These are phyloP conservation scores for Naso thynnoides DNA, from an alignment of 2,797 vertebrate species.

Conservation along the genomic window DNA sequence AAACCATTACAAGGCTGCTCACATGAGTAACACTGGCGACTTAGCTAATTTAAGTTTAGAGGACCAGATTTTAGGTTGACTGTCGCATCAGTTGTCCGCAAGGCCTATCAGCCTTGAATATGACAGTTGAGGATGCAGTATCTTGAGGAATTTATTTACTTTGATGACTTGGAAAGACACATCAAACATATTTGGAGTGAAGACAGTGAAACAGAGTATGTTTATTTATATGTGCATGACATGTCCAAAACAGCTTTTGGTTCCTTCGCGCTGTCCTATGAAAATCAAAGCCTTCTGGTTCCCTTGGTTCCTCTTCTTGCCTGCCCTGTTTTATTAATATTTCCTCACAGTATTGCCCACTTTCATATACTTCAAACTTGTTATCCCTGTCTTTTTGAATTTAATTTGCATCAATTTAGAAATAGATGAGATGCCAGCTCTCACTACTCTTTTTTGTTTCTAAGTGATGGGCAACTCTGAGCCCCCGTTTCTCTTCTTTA, in stretches of 20 bases:
- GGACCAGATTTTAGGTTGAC: conserved; percentile 2
- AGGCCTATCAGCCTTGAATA: conserved; percentile 19
- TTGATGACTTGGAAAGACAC: conserved; percentile 23
- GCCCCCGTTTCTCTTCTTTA: conserved; percentile 72
- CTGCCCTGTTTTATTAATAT: conserved; percentile 73
- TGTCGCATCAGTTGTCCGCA: conserved; percentile 25
- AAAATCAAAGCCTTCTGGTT: conserved; percentile 60
- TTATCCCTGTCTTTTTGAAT: conserved; percentile 77
- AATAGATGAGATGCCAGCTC: conserved; percentile 69
- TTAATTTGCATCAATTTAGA: conserved; percentile 80
- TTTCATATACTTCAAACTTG: conserved; percentile 75
- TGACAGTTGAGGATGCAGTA: neutral
- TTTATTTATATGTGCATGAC: conserved; percentile 28
- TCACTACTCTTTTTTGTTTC: conserved; percentile 60
- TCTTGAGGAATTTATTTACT: conserved; percentile 20
- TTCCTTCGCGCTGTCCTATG: conserved; percentile 48
- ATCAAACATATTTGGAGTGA: conserved; percentile 15
- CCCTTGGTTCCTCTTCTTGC: conserved; percentile 45
- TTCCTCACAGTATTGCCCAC: conserved; percentile 63
- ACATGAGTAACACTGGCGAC: neutral
- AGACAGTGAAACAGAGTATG: neutral
- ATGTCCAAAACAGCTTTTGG: conserved; percentile 58
- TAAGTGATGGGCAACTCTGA: conserved; percentile 74
- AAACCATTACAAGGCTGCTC: neutral
- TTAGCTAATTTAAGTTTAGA: conserved; percentile 4